A percentile compares a stretch with the other conserved stretches of the same genome.
phyloP scores from a whole-genome alignment of 2,888 invertebrate genomes.

The Cyclophora punctaria region DNA sequence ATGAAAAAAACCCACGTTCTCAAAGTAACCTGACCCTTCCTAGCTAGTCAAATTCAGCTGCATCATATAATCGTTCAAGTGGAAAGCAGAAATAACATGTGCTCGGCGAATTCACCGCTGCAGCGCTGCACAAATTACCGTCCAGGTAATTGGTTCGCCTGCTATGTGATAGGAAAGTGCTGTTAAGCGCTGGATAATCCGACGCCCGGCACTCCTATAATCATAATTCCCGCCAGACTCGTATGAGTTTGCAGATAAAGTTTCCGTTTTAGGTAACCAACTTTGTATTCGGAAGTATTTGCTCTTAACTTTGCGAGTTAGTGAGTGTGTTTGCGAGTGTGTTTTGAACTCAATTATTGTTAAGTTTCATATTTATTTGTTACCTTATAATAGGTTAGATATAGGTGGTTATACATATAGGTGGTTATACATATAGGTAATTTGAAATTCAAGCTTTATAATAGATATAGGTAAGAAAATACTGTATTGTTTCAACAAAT shows the following conservation, averaged over 20 bases:
- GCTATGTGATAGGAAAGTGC: constrained; percentile 29
- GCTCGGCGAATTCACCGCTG: constrained; percentile 33
- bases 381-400: too few relatives aligned
- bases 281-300: constrained; percentile 10
- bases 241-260: neutral
- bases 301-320: constrained; percentile 11
- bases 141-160: constrained; percentile 31
- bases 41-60: neutral
- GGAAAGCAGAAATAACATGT: neutral
- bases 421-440: too few relatives aligned
- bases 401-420: too few relatives aligned
- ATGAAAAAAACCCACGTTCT: too few relatives aligned
- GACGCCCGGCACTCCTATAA: neutral
- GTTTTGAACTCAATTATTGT: constrained; percentile 6
- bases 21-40: too few relatives aligned
- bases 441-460: too few relatives aligned
- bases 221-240: neutral
- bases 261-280: constrained; percentile 7
- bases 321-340: too few relatives aligned
- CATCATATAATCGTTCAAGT: neutral
- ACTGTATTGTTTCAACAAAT: neutral
- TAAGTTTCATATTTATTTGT: neutral
- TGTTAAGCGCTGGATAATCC: constrained; percentile 8
- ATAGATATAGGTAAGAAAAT: too few relatives aligned
- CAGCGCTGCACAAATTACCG: constrained; percentile 28